Evolutionary conservation across 1,140 invertebrate species (phyloP).

Genomic region (fruit fly (Drosophila melanogaster)): Release_6_plus_ISO1_MT NT_033777.3:18424501-18425000

Average conservation of each 20-base stretch:
- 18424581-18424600: constrained; percentile 34
- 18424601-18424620: constrained; percentile 37
- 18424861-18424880: constrained; percentile 73
- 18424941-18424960: constrained; percentile 16
- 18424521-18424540: constrained; percentile 24
- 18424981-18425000: constrained; percentile 37
- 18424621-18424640: constrained; percentile 34
- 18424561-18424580: constrained; percentile 50
- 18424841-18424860: constrained; percentile 26
- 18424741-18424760: constrained; percentile 67
- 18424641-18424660: constrained; percentile 57
- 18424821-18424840: constrained; percentile 58
- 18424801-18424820: constrained; percentile 58
- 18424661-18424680: constrained; percentile 55
- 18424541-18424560: constrained; percentile 34
- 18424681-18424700: constrained; percentile 57
- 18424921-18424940: constrained; percentile 35
- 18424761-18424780: constrained; percentile 51
- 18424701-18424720: constrained; percentile 83
- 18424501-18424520: constrained; percentile 14
- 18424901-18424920: constrained; percentile 72
- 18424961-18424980: constrained; percentile 9
- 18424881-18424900: constrained; percentile 78
- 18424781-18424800: constrained; percentile 52
- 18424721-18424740: constrained; percentile 74